Percentiles rank a stretch among this genome's conserved stretches.
Evolutionary conservation across 2,113 vertebrate species (phyloP).

Genomic region (Pteronura brasiliensis): DNA sequence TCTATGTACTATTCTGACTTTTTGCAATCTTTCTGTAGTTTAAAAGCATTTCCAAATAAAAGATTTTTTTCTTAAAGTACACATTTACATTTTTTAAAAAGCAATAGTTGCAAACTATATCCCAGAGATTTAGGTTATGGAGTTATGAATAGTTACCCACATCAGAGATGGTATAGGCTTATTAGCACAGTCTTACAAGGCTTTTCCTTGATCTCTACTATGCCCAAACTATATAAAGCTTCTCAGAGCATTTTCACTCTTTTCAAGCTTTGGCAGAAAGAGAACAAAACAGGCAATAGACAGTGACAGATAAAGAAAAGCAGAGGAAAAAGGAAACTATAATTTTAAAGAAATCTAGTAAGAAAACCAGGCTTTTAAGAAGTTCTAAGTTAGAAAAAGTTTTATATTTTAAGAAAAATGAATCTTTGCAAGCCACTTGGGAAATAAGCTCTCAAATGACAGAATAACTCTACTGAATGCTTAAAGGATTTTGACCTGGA

Average conservation of each 20-base stretch:
- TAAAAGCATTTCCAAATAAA: slow-evolving; percentile 21
- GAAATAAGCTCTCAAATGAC: not conserved
- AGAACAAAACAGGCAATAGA: not conserved
- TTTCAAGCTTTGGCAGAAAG: not conserved
- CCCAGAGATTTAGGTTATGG: not conserved
- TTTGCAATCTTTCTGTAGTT: not conserved
- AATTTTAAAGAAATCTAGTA: slow-evolving; percentile 33
- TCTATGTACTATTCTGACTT: not conserved
- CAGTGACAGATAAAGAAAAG: not conserved
- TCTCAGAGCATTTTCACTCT: not conserved
- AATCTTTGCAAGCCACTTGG: slow-evolving; percentile 14
- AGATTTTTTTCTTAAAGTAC: not conserved
- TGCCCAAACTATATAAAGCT: not conserved
- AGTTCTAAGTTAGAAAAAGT: slow-evolving; percentile 26
- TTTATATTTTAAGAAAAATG: not conserved
- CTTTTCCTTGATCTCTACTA: not conserved
- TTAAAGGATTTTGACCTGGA: slow-evolving; percentile 10
- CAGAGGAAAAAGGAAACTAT: not conserved
- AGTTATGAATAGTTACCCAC: not conserved
- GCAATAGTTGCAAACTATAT: not conserved
- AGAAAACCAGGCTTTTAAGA: not conserved
- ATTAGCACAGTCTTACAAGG: not conserved
- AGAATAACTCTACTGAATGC: not conserved
- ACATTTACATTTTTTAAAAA: not conserved
- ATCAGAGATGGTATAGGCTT: not conserved